Conservation (phyloP, 2,113 vertebrate genomes). For the Nicator chloris region DNA sequence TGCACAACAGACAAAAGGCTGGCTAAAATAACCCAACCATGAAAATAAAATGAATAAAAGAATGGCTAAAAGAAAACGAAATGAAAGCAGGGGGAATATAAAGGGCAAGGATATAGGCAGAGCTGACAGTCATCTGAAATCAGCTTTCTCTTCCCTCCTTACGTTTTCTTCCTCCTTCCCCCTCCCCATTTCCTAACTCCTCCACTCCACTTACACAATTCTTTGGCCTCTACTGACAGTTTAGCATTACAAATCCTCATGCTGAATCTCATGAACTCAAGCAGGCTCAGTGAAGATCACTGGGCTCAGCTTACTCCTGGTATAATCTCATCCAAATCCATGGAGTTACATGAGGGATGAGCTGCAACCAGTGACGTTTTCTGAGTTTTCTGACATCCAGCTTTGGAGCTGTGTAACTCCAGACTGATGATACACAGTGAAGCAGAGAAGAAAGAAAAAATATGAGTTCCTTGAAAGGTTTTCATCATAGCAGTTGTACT, state of each 20-base stretch:
- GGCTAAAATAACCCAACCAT: not conserved
- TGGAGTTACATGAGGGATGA: not conserved
- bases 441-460: constrained; percentile 34
- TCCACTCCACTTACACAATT: not conserved
- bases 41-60: not conserved
- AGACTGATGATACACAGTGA: constrained; percentile 35
- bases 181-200: not conserved
- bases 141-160: not conserved
- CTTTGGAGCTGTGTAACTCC: constrained; percentile 19
- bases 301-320: not conserved
- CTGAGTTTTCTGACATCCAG: constrained; percentile 11
- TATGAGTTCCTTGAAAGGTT: constrained; percentile 44
- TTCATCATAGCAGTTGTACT: constrained; percentile 60
- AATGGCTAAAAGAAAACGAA: not conserved
- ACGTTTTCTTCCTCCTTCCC: not conserved
- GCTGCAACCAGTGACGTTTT: not conserved
- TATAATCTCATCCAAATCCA: constrained; percentile 20
- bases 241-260: not conserved
- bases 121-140: not conserved
- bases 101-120: not conserved
- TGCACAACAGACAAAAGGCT: not conserved
- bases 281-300: not conserved
- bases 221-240: not conserved
- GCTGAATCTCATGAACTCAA: not conserved
- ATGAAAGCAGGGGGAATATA: not conserved